phyloP scores from a whole-genome alignment of 2,888 invertebrate genomes.

The Prostheceraeus crozeri region DNA sequence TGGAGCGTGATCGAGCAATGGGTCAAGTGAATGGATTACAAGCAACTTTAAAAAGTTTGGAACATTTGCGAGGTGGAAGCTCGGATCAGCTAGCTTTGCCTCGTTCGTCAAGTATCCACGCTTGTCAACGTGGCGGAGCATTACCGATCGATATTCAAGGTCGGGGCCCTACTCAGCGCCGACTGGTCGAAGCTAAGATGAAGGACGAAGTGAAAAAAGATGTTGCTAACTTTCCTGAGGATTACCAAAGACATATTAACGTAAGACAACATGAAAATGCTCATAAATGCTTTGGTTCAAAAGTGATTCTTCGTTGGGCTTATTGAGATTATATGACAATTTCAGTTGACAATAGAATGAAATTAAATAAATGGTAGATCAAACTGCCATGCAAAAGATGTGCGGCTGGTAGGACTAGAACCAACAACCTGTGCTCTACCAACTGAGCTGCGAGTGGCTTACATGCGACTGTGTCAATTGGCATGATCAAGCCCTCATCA shows the following conservation, averaged over 20 bases:
- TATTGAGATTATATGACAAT: no score
- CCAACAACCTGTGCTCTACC: no score
- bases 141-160: slow-evolving; percentile 45
- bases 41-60: slow-evolving; percentile 32
- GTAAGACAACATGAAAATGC: slow-evolving; percentile 46
- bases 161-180: slow-evolving; percentile 50
- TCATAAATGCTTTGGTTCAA: background rate
- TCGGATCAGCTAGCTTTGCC: background rate
- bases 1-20: slow-evolving; percentile 55
- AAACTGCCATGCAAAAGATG: no score
- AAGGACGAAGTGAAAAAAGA: slow-evolving; percentile 41
- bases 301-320: slow-evolving; percentile 33
- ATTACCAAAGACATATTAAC: slow-evolving; percentile 48
- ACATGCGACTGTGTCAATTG: no score
- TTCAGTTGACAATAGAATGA: no score
- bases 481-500: no score
- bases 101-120: slow-evolving; percentile 9
- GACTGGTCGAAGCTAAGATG: slow-evolving; percentile 45
- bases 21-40: slow-evolving; percentile 48
- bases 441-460: no score
- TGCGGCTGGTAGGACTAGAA: no score
- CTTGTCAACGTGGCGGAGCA: slow-evolving; percentile 33
- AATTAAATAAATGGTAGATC: no score
- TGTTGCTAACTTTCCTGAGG: slow-evolving; percentile 44
- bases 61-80: slow-evolving; percentile 28